Base-by-base conservation (phyloP, 2,888 invertebrate species). In the Cremastinae sp. region DNA sequence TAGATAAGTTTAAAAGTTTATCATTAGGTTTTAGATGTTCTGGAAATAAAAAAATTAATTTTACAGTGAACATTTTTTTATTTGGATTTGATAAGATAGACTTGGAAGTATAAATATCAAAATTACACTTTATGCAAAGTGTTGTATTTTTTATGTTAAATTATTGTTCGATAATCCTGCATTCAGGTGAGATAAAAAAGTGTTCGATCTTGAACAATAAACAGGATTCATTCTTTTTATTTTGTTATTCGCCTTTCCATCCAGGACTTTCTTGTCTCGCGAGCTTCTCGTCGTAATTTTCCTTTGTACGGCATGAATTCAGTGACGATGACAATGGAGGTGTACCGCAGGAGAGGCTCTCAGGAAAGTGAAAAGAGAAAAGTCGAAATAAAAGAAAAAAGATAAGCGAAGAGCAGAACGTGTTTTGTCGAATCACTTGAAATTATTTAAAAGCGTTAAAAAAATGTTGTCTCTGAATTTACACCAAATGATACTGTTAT, bases 281-380 rank as follows among this genome's bases (percentile, higher is more conserved):
- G 61, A 70, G 65, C 75, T 61, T 61, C 73, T 55, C 47, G 16
- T 9, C 65, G 45, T 61, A 55, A 65, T 61, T 43, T 16, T 59
- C 51, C 55, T 65, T 70, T 70, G 65, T 75, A 65, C 43, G 18
- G 14, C 45, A 18, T 65, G 61, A 75, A 59, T 70, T 59, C 37
- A 45, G 43, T 20, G 62, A 69, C 69, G 62, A 58, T 66, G 51
- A 76, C 72, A 72, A 64, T 71, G 22, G 75, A 49, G 75, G 41
- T 41, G 18, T n/a, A 41, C 49, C 39, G 16, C 53, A 8, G 41
- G 55, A 18, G 41, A 16, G 20, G 41, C 20, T 35, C 20, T 45
- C 41, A 10, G 22, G 43, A 20, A 16, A 49, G 28, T 20, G 10
- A 55, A 20, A 10, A 28, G 10, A 66, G 59, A 47, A 20, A 53